Evolutionary conservation across 2,888 invertebrate species (phyloP), one percentile per base, ranked within the genome.

Genomic region (Cerastoderma edule): DNA sequence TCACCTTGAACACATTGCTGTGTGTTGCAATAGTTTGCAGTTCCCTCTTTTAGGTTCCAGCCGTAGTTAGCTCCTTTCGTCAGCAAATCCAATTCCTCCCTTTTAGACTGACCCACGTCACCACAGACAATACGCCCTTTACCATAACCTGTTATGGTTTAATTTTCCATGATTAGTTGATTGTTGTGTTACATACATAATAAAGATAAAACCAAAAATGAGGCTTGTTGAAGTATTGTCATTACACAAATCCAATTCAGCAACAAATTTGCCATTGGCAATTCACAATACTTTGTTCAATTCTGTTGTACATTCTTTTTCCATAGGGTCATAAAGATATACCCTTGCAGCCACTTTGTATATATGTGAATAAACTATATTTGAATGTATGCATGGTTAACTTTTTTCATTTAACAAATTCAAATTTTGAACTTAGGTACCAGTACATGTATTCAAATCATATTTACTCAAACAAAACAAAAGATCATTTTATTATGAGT

Each of bases 31-130:
- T 74, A 81, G 24, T 33, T 44, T 6, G 82, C 78, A 39, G 83
- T 86, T 2, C 92, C 92, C 68, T 92, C 92, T 57, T 87, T 78
- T 8, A 85, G 67, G 63, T 88, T 89, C 92, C 92, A 92, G 3
- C 91, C 92, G 77, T 91, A 92, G 82, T 92, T 92, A 19, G 86
- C 90, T 33, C 92, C 91, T 68, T 87, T 89, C 63, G 85, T 79
- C 10, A 92, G 76, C 39, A 91, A 68, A 78, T 91, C 88, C 1
- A 92, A 63, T 68, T 92, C 92, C 69, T 92, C 92, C 66, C 70
- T 88, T 0, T 70, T 75, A n/a, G 80, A 74, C 75, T 92, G 91
- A 4, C 92, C 92, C 4, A 91, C 91, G 73, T 92, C 92, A 2
- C 91, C 92, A 83, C 91, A 92, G 10, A 92, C 67, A n/a, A 91